Evolutionary conservation across 2,888 invertebrate species (phyloP).

Genomic region (Drosophila mimica): DNA sequence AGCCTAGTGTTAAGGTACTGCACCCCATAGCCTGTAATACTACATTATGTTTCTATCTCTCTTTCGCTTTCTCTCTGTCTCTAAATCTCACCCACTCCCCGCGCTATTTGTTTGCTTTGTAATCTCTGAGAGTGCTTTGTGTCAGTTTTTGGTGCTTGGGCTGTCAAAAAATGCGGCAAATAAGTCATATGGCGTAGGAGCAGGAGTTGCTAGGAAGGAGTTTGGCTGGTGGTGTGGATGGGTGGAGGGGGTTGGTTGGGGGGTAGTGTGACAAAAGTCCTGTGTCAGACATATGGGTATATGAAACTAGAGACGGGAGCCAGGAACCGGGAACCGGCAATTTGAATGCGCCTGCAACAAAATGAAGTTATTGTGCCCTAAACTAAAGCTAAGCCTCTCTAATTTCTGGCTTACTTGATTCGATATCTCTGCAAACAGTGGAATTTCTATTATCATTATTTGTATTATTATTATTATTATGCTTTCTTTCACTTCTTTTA

Average conservation of each 20-base stretch:
- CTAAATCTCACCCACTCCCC: background rate
- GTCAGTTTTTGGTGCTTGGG: slow-evolving; percentile 29
- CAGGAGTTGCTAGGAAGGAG: background rate
- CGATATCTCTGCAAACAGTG: background rate
- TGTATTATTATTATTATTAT: background rate
- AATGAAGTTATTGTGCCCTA: slow-evolving; percentile 28
- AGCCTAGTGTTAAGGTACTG: slow-evolving; percentile 21
- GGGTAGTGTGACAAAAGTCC: background rate
- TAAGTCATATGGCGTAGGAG: slow-evolving; percentile 33
- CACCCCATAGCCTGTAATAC: slow-evolving; percentile 22
- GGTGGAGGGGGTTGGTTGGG: too few species aligned
- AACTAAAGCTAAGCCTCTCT: background rate
- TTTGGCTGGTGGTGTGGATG: background rate
- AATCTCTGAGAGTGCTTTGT: slow-evolving; percentile 44
- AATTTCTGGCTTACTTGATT: background rate
- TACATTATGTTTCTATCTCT: background rate
- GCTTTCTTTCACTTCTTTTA: background rate
- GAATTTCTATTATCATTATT: too few species aligned
- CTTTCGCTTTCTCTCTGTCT: background rate
- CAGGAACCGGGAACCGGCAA: background rate
- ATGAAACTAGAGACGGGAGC: slow-evolving; percentile 2
- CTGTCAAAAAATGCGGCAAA: slow-evolving; percentile 70
- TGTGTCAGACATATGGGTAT: slow-evolving; percentile 25
- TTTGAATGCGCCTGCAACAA: slow-evolving; percentile 13
- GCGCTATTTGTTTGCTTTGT: slow-evolving; percentile 11